A percentile compares a stretch with the other conserved stretches of the same genome.
Conservation (phyloP, 2,113 vertebrate genomes). For the Hippotragus niger region DNA sequence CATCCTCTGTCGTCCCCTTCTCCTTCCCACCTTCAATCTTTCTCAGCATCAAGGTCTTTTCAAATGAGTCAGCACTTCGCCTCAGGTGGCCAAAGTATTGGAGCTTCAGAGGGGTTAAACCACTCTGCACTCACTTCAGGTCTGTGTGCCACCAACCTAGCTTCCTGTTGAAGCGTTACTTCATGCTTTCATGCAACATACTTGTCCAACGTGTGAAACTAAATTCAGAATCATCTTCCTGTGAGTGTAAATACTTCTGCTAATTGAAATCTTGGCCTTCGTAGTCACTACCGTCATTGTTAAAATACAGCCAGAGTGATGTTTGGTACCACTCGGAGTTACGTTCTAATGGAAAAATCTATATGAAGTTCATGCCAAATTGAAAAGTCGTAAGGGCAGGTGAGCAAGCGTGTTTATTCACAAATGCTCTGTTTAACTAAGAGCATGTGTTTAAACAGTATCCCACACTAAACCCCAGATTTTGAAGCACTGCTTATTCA, state of each 20-base stretch:
- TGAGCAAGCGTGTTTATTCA: neutral
- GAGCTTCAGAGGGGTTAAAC: neutral
- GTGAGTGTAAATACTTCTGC: neutral
- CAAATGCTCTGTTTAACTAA: neutral
- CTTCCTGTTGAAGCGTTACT: neutral
- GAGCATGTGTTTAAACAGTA: neutral
- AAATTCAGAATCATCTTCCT: slow-evolving; percentile 21
- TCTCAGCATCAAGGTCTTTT: neutral
- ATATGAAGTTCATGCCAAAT: slow-evolving; percentile 3
- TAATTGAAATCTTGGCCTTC: neutral
- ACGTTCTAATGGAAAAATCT: neutral
- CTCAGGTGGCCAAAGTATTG: neutral
- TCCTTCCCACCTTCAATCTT: neutral
- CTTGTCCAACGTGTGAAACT: neutral
- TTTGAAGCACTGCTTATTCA: neutral
- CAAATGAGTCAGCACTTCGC: neutral
- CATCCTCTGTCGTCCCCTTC: neutral
- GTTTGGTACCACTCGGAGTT: neutral
- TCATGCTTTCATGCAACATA: neutral
- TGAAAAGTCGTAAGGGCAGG: neutral
- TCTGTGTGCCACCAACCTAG: neutral
- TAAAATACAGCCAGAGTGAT: slow-evolving; percentile 19
- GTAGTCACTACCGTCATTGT: neutral
- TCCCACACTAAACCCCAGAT: neutral
- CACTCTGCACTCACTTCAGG: neutral